Conservation (phyloP, 53 echinoderm and acorn worm species). For the Mesocentrotus franciscanus region DNA sequence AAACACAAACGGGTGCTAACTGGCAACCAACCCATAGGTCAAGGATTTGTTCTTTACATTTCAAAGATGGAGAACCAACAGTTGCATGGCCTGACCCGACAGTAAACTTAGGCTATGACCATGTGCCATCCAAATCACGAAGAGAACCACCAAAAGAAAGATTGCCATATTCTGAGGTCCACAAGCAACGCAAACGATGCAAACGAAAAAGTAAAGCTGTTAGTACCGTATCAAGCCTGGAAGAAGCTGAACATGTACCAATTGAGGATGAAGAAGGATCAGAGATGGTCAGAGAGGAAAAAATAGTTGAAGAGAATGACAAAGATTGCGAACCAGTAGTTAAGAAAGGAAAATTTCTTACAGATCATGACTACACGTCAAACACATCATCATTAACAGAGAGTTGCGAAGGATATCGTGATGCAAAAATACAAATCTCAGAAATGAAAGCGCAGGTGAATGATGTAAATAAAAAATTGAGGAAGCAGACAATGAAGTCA, state of each 20-base stretch:
- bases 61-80: constrained; percentile 65
- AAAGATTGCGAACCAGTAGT: background rate
- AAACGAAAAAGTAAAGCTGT: background rate
- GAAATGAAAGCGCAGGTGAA: background rate
- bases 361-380: constrained; percentile 54
- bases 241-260: background rate
- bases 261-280: background rate
- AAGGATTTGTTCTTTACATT: constrained; percentile 68
- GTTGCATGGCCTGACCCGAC: constrained; percentile 66
- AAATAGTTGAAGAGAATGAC: no score
- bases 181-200: background rate
- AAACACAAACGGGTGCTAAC: constrained; percentile 27
- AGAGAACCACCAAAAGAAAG: background rate
- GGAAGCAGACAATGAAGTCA: background rate
- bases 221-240: background rate
- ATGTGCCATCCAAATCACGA: background rate
- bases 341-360: background rate
- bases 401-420: background rate
- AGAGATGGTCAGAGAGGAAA: background rate
- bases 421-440: background rate
- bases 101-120: constrained; percentile 56
- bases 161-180: constrained; percentile 1
- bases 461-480: background rate
- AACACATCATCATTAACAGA: background rate
- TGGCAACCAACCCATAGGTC: constrained; percentile 40